phyloP scores from a whole-genome alignment of 2,888 invertebrate genomes.

The Falcaria lacertinaria region DNA sequence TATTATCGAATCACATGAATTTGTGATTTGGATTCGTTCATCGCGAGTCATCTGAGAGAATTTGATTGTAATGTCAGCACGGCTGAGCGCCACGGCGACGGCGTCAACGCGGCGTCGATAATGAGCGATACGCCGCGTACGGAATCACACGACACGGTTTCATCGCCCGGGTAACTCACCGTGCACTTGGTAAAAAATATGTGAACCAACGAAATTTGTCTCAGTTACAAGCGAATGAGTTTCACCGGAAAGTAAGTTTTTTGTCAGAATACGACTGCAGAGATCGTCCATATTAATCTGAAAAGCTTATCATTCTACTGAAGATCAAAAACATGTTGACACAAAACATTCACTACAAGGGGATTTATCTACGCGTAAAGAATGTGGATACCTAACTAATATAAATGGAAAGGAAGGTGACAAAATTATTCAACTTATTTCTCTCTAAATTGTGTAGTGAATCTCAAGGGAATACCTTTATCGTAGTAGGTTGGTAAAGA shows the following conservation, averaged over 20 bases:
- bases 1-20: constrained; percentile 33
- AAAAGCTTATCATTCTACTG: no score
- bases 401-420: no score
- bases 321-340: no score
- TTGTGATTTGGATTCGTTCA: constrained; percentile 54
- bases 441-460: no score
- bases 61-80: constrained; percentile 60
- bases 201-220: constrained; percentile 45
- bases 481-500: no score
- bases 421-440: no score
- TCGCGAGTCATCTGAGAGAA: constrained; percentile 64
- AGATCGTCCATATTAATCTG: no score
- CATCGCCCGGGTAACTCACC: constrained; percentile 41
- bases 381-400: no score
- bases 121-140: constrained; percentile 51
- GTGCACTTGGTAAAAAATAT: constrained; percentile 51
- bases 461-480: no score
- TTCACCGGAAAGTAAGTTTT: constrained; percentile 37
- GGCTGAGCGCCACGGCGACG: constrained; percentile 49
- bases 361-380: no score
- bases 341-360: no score
- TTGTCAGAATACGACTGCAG: constrained; percentile 1
- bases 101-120: constrained; percentile 31
- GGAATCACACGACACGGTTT: constrained; percentile 49
- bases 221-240: constrained; percentile 33